Evolutionary conservation across 1,140 invertebrate species (phyloP).

Genomic region (Aporrectodea caliginosa): DNA sequence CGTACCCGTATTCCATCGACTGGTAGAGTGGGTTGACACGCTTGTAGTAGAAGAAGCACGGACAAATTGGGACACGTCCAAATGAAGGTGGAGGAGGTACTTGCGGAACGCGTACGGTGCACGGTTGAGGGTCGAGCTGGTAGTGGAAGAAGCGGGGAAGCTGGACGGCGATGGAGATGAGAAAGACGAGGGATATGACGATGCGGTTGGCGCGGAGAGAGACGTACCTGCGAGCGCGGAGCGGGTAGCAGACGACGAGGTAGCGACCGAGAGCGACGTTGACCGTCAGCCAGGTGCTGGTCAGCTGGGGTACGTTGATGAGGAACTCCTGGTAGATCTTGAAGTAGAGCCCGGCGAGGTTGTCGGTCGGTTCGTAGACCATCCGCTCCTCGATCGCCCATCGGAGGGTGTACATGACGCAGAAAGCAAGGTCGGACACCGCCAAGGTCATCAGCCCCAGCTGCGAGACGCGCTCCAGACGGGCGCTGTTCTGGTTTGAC

Average conservation of each 20-base stretch:
- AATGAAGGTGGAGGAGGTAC: background rate
- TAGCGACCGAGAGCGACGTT: slow-evolving; percentile 12
- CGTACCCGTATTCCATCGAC: background rate
- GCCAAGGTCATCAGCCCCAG: slow-evolving; percentile 17
- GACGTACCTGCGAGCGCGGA: background rate
- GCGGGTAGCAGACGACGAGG: slow-evolving; percentile 20
- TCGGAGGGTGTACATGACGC: slow-evolving; percentile 25
- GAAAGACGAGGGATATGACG: background rate
- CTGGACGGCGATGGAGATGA: background rate
- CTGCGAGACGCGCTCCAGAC: slow-evolving; percentile 17
- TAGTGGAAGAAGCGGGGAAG: slow-evolving; percentile 5
- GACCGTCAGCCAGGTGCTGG: slow-evolving; percentile 13
- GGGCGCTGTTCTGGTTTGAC: too few species aligned
- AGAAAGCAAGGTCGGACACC: slow-evolving; percentile 22
- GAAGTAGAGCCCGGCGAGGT: background rate
- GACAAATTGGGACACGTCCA: too few species aligned
- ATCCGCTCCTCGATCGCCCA: background rate
- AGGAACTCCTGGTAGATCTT: background rate
- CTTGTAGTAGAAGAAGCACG: background rate
- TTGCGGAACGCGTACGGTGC: background rate
- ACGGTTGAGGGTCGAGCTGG: background rate
- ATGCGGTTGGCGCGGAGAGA: background rate
- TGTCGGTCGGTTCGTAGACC: background rate
- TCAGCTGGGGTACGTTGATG: background rate
- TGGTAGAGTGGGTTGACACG: background rate